Percentiles rank a stretch among this genome's conserved stretches.
phyloP scores from a whole-genome alignment of 2,113 vertebrate species.

The Choloepus hoffmanni region DNA sequence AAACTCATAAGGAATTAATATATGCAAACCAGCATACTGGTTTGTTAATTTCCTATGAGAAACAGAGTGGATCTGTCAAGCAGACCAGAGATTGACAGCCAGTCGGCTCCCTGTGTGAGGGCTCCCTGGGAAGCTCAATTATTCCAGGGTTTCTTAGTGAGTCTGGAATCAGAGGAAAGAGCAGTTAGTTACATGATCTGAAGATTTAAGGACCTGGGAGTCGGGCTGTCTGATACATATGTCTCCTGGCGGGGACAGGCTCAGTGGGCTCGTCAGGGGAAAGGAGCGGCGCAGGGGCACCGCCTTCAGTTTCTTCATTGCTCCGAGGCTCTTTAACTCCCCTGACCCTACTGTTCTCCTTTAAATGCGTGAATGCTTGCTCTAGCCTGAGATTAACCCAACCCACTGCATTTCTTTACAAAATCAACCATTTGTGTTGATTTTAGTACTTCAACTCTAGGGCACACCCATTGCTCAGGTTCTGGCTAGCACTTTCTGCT shows the following conservation, averaged over 20 bases:
- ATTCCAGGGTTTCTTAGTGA: slow-evolving; percentile 44
- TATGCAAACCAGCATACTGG: slow-evolving; percentile 59
- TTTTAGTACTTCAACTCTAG: neutral
- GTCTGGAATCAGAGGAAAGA: slow-evolving; percentile 68
- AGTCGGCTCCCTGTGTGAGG: neutral
- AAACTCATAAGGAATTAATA: slow-evolving; percentile 71
- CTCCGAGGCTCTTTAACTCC: neutral
- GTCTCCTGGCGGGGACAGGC: neutral
- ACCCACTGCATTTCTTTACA: neutral
- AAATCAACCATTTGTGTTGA: neutral
- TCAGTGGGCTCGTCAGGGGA: slow-evolving; percentile 35
- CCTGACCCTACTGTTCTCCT: neutral
- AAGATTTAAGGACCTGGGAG: neutral
- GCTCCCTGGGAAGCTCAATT: slow-evolving; percentile 70
- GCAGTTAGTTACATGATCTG: slow-evolving; percentile 40
- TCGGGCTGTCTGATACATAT: neutral
- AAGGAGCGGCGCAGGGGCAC: too few species aligned
- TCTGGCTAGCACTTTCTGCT: neutral
- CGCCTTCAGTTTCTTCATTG: neutral
- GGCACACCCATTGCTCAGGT: neutral
- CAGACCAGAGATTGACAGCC: slow-evolving; percentile 72
- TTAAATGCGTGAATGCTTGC: neutral
- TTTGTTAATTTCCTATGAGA: slow-evolving; percentile 75
- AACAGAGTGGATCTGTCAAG: slow-evolving; percentile 66
- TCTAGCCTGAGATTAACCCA: neutral